phyloP scores from a whole-genome alignment of 2,797 vertebrate genomes.

The Sebastes itinus region DNA sequence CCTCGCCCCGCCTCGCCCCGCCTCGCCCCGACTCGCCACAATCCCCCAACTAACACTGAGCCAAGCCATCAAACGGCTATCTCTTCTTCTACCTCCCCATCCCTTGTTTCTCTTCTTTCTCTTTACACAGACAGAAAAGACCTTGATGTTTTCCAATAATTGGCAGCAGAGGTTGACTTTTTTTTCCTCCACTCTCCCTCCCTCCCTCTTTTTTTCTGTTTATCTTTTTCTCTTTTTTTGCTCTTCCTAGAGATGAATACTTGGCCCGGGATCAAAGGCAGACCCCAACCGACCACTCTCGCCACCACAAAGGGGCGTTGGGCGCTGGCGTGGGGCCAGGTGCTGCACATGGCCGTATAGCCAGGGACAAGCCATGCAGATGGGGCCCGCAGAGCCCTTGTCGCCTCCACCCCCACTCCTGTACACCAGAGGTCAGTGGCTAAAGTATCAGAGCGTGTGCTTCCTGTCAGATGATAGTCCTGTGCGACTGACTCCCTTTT shows the following conservation, averaged over 20 bases:
- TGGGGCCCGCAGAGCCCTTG: slow-evolving; percentile 68
- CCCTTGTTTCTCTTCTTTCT: slow-evolving; percentile 59
- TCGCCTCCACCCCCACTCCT: slow-evolving; percentile 64
- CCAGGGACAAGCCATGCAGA: slow-evolving; percentile 84
- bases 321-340: slow-evolving; percentile 85
- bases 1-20: slow-evolving; percentile 1
- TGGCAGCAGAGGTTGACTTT: slow-evolving; percentile 89
- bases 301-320: slow-evolving; percentile 89
- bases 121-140: slow-evolving; percentile 77
- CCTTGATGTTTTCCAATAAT: slow-evolving; percentile 95
- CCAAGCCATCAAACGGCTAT: slow-evolving; percentile 64
- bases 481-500: slow-evolving; percentile 55
- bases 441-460: slow-evolving; percentile 80
- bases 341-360: slow-evolving; percentile 75
- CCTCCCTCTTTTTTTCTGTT: slow-evolving; percentile 32
- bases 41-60: slow-evolving; percentile 66
- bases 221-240: slow-evolving; percentile 57
- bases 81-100: slow-evolving; percentile 46
- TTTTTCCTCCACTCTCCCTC: not conserved
- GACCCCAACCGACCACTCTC: slow-evolving; percentile 85
- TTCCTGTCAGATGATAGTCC: slow-evolving; percentile 76
- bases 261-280: slow-evolving; percentile 93
- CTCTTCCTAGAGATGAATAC: slow-evolving; percentile 91
- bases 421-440: slow-evolving; percentile 82
- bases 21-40: slow-evolving; percentile 19